These are phyloP conservation scores for Hyla sarda DNA, from an alignment of 2,113 vertebrate genomes.

Conservation along the genomic window DNA sequence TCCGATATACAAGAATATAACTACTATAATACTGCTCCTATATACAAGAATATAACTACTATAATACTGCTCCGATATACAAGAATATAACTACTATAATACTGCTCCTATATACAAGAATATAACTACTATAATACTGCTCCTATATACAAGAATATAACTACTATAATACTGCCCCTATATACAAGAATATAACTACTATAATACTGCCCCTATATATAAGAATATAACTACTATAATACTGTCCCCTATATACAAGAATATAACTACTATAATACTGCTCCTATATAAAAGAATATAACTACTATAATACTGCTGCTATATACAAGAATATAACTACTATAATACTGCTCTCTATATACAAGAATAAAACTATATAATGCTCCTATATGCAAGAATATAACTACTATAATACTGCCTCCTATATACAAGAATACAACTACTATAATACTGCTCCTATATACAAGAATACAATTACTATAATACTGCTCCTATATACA, in stretches of 20 bases:
- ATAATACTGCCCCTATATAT: no score
- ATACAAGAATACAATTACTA: no score
- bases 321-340: conserved; percentile 6
- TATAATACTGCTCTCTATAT: conserved; percentile 8
- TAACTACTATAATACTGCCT: conserved; percentile 2
- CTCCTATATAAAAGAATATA: neutral
- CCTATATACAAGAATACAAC: neutral
- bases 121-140: no score
- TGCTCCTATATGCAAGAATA: neutral
- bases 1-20: neutral
- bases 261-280: conserved; percentile 18
- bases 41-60: neutral
- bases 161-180: no score
- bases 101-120: no score
- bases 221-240: conserved; percentile 6
- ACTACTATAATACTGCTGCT: conserved; percentile 6
- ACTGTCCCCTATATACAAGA: neutral
- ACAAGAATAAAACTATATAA: neutral
- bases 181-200: no score
- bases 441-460: no score
- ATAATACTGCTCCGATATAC: no score
- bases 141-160: no score
- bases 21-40: conserved; percentile 4
- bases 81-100: no score
- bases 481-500: no score